Evolutionary conservation across 2,888 invertebrate species (phyloP), one percentile per base, ranked within the genome.

Genomic region (Frankliniella intonsa): DNA sequence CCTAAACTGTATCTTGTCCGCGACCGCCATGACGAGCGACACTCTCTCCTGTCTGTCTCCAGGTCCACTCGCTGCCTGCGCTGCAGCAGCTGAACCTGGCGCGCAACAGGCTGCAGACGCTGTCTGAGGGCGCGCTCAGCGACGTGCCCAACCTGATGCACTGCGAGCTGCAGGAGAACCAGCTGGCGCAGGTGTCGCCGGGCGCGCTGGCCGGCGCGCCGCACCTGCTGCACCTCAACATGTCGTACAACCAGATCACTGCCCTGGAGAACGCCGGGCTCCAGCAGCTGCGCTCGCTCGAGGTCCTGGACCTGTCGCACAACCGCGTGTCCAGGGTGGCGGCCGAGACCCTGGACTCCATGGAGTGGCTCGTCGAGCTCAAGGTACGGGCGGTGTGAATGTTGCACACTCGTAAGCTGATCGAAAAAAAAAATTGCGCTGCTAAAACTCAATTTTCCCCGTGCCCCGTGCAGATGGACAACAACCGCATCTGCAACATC

Each of bases 351-450:
- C 90, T 94, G 85, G 91, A 93, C 83, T 91, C 92, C 82, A 92
- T 97, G 90, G 95, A 95, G 87, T 95, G 96, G 93, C 89, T 97
- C 82, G 94, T 96, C 0, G 96, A 96, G 87, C 88, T 97, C 9
- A 94, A 94, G 90, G 90, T 90, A 86, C 84, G 84, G 38, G 11
- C 19, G 55, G 27, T 62, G 38, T 5, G 3, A 76, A 11, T 81
- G 27, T 19, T 17, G 55, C 55, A 55, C 55, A 8, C 14, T 55
- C 9, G 55, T 5, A 12, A 12, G 51, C 51, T 12, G 51, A 51
- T n/a, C n/a, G 2, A 19, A 51, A 50, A 62, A 81, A 19, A 50
- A 3, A 62, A 62, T 80, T 22, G 25, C 1, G 12, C 9, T 80
- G 22, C 50, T 12, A 38, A 49, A 11, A n/a, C 50, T 50, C 10